Percentiles rank a stretch among this genome's conserved stretches.
Evolutionary conservation across 2,888 invertebrate species (phyloP).

Genomic region (Heteromyza rotundicornis): DNA sequence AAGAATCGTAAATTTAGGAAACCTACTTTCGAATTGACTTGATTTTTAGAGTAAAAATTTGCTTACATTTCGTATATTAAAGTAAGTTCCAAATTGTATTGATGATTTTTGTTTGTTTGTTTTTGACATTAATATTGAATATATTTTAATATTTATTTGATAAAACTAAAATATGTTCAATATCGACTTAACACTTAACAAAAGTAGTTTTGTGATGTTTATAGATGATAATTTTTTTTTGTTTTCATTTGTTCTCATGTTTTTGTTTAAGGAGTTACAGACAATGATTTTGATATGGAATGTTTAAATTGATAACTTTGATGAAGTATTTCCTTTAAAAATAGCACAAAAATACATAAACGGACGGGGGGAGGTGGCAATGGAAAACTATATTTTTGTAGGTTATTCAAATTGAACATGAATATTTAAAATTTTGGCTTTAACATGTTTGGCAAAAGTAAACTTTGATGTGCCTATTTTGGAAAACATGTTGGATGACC

Average conservation of each 20-base stretch:
- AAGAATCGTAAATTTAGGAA: too few relatives aligned
- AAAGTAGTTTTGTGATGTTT: conserved; percentile 27
- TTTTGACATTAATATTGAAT: conserved; percentile 36
- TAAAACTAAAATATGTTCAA: conserved; percentile 52
- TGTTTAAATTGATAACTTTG: too few relatives aligned
- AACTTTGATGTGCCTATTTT: too few relatives aligned
- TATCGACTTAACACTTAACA: not conserved
- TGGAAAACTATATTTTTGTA: not conserved
- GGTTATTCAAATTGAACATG: not conserved
- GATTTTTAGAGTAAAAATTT: not conserved
- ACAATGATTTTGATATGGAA: not conserved
- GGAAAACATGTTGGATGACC: too few relatives aligned
- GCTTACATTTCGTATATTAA: not conserved
- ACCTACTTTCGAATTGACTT: not conserved
- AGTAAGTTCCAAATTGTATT: too few relatives aligned
- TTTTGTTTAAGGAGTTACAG: conserved; percentile 2
- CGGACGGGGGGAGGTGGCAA: conserved; percentile 23
- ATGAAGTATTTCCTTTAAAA: not conserved
- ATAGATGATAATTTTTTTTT: conserved; percentile 18
- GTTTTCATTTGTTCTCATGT: too few relatives aligned
- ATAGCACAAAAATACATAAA: conserved; percentile 18
- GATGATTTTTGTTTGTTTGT: conserved; percentile 18
- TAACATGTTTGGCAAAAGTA: not conserved
- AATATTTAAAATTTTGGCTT: not conserved
- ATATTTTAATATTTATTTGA: conserved; percentile 53